phyloP scores from a whole-genome alignment of 2,113 vertebrate species.

The Forbesichthys agassizii region DNA sequence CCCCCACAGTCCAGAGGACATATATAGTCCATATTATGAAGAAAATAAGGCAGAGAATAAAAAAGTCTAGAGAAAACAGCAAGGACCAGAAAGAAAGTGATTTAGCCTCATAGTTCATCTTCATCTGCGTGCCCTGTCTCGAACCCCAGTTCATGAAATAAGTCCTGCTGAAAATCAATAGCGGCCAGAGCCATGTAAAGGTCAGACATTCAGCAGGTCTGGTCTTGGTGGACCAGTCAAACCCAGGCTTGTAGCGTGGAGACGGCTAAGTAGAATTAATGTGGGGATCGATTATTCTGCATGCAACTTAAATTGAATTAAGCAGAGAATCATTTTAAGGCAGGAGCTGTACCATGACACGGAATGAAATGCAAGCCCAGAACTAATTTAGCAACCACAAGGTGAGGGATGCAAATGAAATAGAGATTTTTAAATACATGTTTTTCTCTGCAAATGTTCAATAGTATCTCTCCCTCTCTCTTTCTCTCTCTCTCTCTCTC shows the following conservation, averaged over 20 bases:
- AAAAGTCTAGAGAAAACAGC: constrained; percentile 52
- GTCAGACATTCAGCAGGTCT: constrained; percentile 76
- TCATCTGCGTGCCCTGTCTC: constrained; percentile 79
- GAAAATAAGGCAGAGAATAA: constrained; percentile 15
- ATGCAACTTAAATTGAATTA: constrained; percentile 75
- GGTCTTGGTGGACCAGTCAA: constrained; percentile 75
- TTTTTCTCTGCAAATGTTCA: background rate
- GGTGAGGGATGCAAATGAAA: constrained; percentile 38
- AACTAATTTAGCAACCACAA: constrained; percentile 53
- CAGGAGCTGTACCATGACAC: constrained; percentile 61
- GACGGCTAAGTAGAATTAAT: constrained; percentile 82
- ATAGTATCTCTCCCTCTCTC: constrained; percentile 9
- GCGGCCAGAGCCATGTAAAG: constrained; percentile 75
- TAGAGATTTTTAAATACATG: constrained; percentile 58
- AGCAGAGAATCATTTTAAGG: constrained; percentile 77
- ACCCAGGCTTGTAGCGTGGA: constrained; percentile 74
- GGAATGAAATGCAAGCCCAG: constrained; percentile 62
- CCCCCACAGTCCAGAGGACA: constrained; percentile 38
- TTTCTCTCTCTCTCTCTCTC: constrained; percentile 2
- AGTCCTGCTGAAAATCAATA: constrained; percentile 85
- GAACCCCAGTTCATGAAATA: constrained; percentile 80
- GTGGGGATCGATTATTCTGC: constrained; percentile 78
- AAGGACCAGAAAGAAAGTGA: constrained; percentile 68
- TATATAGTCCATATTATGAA: constrained; percentile 42
- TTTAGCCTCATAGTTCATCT: constrained; percentile 81